A percentile compares a stretch with the other conserved stretches of the same genome.
phyloP scores from a whole-genome alignment of 2,113 vertebrate genomes.

The Argyrosomus japonicus region DNA sequence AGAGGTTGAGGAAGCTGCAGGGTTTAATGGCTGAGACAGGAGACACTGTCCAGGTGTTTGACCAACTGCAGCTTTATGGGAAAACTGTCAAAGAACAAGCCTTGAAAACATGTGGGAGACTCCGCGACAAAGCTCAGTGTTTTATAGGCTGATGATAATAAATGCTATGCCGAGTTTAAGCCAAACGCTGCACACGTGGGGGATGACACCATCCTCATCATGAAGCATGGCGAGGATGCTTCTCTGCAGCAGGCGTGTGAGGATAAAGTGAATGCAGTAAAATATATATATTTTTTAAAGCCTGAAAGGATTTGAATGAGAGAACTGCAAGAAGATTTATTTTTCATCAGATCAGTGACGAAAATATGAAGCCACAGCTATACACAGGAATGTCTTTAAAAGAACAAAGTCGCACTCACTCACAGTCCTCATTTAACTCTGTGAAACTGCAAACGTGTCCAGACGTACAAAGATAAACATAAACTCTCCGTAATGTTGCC shows the following conservation, averaged over 20 bases:
- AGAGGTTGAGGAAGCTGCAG: background rate
- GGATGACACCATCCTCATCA: background rate
- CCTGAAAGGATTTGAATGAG: background rate
- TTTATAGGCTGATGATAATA: background rate
- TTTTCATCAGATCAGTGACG: conserved; percentile 3
- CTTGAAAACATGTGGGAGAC: background rate
- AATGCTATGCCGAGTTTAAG: background rate
- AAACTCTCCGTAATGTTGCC: background rate
- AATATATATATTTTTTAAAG: conserved; percentile 2
- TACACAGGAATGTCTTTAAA: background rate
- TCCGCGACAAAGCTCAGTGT: background rate
- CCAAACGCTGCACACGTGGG: background rate
- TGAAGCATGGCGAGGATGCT: conserved; percentile 3
- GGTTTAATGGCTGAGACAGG: background rate
- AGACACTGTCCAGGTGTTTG: background rate
- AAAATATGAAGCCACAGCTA: conserved; percentile 7
- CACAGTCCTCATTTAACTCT: background rate
- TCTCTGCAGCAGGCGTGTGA: conserved; percentile 19
- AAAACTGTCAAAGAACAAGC: background rate
- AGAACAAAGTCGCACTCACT: background rate
- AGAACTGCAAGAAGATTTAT: background rate
- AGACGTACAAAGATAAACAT: background rate
- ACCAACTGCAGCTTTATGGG: background rate
- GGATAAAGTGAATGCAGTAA: conserved; percentile 9
- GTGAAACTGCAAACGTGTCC: background rate